Base-by-base conservation (phyloP, 2,888 invertebrate genomes). In the Pterobdella sp. region DNA sequence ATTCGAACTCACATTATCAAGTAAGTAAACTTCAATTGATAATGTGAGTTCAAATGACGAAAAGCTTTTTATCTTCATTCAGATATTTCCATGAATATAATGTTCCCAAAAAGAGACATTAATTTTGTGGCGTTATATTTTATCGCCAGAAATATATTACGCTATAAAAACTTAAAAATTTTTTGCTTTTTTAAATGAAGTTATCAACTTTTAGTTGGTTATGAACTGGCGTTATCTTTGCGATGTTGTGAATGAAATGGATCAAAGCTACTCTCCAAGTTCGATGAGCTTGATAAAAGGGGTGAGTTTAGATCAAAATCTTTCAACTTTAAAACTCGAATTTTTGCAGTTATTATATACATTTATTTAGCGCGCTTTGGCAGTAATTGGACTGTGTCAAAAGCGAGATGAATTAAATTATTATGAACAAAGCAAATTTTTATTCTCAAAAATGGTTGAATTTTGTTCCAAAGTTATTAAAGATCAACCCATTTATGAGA, bases 401-500 rank as follows among this genome's bases (percentile, higher is more conserved):
- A n/a, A n/a, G n/a, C n/a, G n/a, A n/a, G n/a, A n/a, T n/a, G n/a
- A n/a, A n/a, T n/a, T n/a, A n/a, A n/a, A 42, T 42, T 42, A 42
- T 14, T 42, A 42, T 42, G 42, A 18, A 42, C 42, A 18, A 14
- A 42, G 7, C 42, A 42, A 14, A n/a, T n/a, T n/a, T n/a, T n/a
- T n/a, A n/a, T n/a, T n/a, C n/a, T n/a, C n/a, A n/a, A n/a, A n/a
- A n/a, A n/a, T 49, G n/a, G 14, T 49, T n/a, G 14, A 49, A 49
- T 49, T 14, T 49, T 14, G 14, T 49, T 18, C n/a, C n/a, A 49
- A 18, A 65, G 68, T 68, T 68, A 42, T 3, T 37, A 4, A 71
- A 71, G 60, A 56, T 71, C 60, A 71, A 71, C n/a, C 71, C 71
- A 1, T 71, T 34, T 1, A 22, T 71, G 32, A 71, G 71, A 56